Evolutionary conservation across 2,888 invertebrate genomes (phyloP), one percentile per base, ranked within the genome.

Genomic region (Pachliopta kotzebuea): DNA sequence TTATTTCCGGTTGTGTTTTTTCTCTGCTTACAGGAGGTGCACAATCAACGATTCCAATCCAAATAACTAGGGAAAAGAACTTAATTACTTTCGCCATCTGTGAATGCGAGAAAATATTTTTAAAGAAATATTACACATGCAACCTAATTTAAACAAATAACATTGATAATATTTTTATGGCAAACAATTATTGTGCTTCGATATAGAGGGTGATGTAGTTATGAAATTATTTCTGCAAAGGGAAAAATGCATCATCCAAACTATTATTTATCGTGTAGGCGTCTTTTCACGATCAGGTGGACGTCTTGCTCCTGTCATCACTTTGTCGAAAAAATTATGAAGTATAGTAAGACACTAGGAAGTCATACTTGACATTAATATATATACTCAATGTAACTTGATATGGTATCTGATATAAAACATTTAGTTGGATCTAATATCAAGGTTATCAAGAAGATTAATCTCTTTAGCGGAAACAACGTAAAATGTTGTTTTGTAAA

Each of bases 391-490:
- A 45, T n/a, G 45, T 45, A 45, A 45, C 45, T 45, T 45, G n/a
- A 45, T 45, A 45, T 4, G n/a, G 45, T 45, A 45, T 45, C n/a
- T 45, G n/a, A 45, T 45, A 45, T n/a, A 45, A n/a, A 45, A 45
- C 45, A 45, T 45, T n/a, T n/a, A 4, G 11, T n/a, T 7, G 45
- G 18, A 45, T 45, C 45, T n/a, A n/a, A 45, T 45, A 45, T 0
- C 45, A 45, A 45, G 45, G 45, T 45, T n/a, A 45, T n/a, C 45
- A 9, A 45, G 45, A 45, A 45, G n/a, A 45, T 45, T 45, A 45
- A 45, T 8, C 45, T 45, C 45, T 45, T 6, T 18, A n/a, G n/a
- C n/a, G 45, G n/a, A n/a, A 45, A 45, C 4, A 18, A 45, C 11
- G 11, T 18, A 11, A 45, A 45, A 18, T 45, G 45, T 18, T 14